These are phyloP conservation scores for Pterostichus madidus DNA, from an alignment of 2,888 invertebrate genomes.

Conservation along the genomic window DNA sequence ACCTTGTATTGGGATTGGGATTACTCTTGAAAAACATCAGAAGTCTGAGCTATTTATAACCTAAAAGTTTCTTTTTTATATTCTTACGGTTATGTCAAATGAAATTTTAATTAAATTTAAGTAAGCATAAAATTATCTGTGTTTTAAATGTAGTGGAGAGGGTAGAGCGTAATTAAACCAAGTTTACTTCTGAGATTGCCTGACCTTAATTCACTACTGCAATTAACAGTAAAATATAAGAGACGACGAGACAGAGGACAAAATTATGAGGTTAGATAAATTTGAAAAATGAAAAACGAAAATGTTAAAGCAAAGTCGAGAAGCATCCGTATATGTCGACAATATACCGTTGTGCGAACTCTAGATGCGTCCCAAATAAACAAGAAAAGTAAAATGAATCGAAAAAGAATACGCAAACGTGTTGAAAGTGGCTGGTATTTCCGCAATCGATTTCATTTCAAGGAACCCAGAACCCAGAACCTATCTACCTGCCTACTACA, in stretches of 20 bases:
- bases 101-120: constrained; percentile 21
- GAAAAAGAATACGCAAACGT: constrained; percentile 61
- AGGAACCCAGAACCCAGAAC: constrained; percentile 38
- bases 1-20: constrained; percentile 44
- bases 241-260: background rate
- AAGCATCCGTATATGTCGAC: constrained; percentile 21
- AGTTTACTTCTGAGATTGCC: constrained; percentile 9
- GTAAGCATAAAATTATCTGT: constrained; percentile 15
- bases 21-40: constrained; percentile 46
- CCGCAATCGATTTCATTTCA: constrained; percentile 65
- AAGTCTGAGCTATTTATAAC: constrained; percentile 37
- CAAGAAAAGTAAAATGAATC: constrained; percentile 62
- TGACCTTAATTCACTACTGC: constrained; percentile 15
- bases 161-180: constrained; percentile 23
- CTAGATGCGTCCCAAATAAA: constrained; percentile 62
- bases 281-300: constrained; percentile 3
- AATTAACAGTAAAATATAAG: constrained; percentile 14
- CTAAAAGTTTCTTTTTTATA: constrained; percentile 1
- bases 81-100: background rate
- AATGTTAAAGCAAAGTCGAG: background rate
- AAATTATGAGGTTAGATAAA: constrained; percentile 6
- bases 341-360: constrained; percentile 58
- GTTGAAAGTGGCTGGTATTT: constrained; percentile 62
- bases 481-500: background rate
- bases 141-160: constrained; percentile 2